These are phyloP conservation scores for Aspidapion aeneum DNA, from an alignment of 2,888 invertebrate genomes.

Conservation along the genomic window DNA sequence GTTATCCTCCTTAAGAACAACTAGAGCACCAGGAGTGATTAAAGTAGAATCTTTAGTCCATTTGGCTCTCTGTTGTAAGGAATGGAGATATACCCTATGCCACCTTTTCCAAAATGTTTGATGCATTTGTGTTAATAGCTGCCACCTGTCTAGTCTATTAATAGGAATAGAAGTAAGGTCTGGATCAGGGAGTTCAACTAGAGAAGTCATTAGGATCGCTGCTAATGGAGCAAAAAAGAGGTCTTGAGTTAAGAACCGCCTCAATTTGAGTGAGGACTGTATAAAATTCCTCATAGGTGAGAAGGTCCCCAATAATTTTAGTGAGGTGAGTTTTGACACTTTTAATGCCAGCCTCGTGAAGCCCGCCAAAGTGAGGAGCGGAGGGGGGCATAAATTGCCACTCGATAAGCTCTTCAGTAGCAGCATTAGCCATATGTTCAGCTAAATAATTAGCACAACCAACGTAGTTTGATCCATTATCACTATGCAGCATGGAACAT, in stretches of 20 bases:
- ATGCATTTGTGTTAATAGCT: background rate
- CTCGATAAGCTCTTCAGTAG: background rate
- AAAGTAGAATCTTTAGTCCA: background rate
- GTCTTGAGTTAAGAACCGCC: constrained; percentile 1
- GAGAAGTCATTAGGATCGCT: constrained; percentile 1
- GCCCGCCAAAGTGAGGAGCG: background rate
- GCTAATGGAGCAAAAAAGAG: background rate
- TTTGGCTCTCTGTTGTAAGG: background rate
- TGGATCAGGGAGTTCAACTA: constrained; percentile 1
- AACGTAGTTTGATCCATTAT: too few species aligned
- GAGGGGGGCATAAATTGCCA: background rate
- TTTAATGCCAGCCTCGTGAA: background rate
- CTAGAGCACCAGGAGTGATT: background rate
- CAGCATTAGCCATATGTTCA: background rate
- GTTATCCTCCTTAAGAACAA: background rate
- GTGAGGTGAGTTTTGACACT: background rate
- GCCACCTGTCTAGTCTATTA: background rate
- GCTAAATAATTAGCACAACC: background rate
- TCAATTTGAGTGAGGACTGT: constrained; percentile 2
- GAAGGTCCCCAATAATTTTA: background rate
- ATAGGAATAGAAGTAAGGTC: constrained; percentile 2
- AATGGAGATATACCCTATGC: too few species aligned
- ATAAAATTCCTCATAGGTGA: constrained; percentile 1
- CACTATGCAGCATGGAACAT: too few species aligned
- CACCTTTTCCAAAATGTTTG: too few species aligned